Conservation (phyloP, 1,140 invertebrate genomes). For the Battus philenor region DNA sequence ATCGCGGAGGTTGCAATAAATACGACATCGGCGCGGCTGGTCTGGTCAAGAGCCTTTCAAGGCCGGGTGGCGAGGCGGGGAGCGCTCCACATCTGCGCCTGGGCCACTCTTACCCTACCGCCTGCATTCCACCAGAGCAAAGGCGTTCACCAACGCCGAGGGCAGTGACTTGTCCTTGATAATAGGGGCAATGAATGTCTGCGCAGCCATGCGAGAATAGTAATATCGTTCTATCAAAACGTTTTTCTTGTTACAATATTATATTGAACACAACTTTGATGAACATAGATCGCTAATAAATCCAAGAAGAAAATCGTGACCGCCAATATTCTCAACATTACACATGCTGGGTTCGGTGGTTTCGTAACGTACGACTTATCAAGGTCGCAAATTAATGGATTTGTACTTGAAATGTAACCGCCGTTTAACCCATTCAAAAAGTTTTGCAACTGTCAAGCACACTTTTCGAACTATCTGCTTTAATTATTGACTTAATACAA, state of each 20-base stretch:
- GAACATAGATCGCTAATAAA: not conserved
- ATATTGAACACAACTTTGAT: not conserved
- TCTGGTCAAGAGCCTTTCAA: slow-evolving; percentile 75
- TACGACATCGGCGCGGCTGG: slow-evolving; percentile 67
- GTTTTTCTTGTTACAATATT: too few relatives aligned
- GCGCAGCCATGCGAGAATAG: not conserved
- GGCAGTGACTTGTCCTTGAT: slow-evolving; percentile 14
- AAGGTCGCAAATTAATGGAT: slow-evolving; percentile 61
- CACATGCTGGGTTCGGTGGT: slow-evolving; percentile 47
- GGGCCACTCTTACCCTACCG: slow-evolving; percentile 45
- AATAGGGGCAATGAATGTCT: slow-evolving; percentile 7
- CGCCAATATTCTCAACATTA: slow-evolving; percentile 50
- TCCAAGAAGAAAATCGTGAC: slow-evolving; percentile 41
- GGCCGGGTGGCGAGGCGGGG: slow-evolving; percentile 69
- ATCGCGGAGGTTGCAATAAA: slow-evolving; percentile 74
- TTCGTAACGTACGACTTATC: slow-evolving; percentile 53
- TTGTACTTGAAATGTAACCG: slow-evolving; percentile 62
- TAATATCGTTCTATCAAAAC: not conserved
- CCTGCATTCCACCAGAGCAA: slow-evolving; percentile 51
- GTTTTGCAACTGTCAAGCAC: too few relatives aligned
- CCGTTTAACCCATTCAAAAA: slow-evolving; percentile 40
- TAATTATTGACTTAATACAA: too few relatives aligned
- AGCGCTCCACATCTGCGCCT: slow-evolving; percentile 59
- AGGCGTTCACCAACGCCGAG: slow-evolving; percentile 20
- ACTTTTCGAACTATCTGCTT: too few relatives aligned